A percentile compares a stretch with the other conserved stretches of the same genome.
These are phyloP conservation scores for Cryptus viduatorius DNA, from an alignment of 2,888 invertebrate species.

Conservation along the genomic window DNA sequence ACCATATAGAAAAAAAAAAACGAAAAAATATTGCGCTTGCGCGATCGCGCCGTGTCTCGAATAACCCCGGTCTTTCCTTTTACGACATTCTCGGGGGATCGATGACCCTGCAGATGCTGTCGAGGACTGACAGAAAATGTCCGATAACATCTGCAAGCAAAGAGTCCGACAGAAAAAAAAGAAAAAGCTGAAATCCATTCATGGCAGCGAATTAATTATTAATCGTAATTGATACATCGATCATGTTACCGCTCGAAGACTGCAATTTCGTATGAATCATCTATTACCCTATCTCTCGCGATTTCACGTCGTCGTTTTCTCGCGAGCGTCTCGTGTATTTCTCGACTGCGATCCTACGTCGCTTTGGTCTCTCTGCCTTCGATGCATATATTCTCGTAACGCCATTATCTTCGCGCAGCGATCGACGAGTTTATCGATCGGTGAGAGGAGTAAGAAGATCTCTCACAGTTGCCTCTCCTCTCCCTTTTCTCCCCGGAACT, in stretches of 20 bases:
- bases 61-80: neutral
- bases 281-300: constrained; percentile 46
- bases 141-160: constrained; percentile 9
- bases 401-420: constrained; percentile 45
- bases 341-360: constrained; percentile 45
- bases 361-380: constrained; percentile 31
- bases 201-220: constrained; percentile 46
- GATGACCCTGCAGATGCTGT: constrained; percentile 1
- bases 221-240: constrained; percentile 63
- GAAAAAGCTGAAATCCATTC: neutral
- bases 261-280: constrained; percentile 59
- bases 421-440: constrained; percentile 60
- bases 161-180: constrained; percentile 13
- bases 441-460: constrained; percentile 35
- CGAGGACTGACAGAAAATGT: constrained; percentile 9
- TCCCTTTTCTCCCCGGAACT: neutral
- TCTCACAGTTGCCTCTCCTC: neutral
- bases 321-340: constrained; percentile 46
- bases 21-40: neutral
- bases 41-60: neutral
- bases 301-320: constrained; percentile 18
- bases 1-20: neutral
- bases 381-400: constrained; percentile 13
- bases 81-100: neutral
- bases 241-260: constrained; percentile 42